Base-by-base conservation (phyloP, 2,797 vertebrate species). In the Brachyalestes nurse region DNA sequence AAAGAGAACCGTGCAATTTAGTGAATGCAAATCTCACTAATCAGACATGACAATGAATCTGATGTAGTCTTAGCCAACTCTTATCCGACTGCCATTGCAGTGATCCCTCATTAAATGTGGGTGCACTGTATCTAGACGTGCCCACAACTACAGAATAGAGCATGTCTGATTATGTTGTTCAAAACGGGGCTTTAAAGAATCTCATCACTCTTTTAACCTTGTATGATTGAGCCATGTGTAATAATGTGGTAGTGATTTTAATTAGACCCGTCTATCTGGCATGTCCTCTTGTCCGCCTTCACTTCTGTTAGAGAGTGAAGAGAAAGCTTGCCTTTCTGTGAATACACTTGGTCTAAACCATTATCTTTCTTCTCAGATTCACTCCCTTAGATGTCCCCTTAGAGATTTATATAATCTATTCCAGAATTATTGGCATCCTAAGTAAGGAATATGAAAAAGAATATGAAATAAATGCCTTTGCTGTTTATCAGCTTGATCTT, bases 181-280 rank as follows among this genome's bases (percentile, higher is more conserved):
- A 80, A 66, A 69, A 77, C 73, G 13, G 51, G 72, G 74, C 53
- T 45, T 5, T 62, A 61, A 75, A 21, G 53, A 80, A 60, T 47
- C 75, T 72, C 60, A 76, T 80, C 45, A 66, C 16, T 77, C 42
- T 58, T 61, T 53, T 40, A 81, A 78, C 60, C 34, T 72, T 14
- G 25, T 19, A 57, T 81, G 23, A 81, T 53, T 83, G 17, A 79
- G 53, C 21, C 10, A 1, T 60, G 72, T 34, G 38, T 38, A 75
- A 77, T 49, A 64, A 58, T 34, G n/a, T 42, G 34, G 28, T 78
- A 19, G 51, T 70, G 38, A 38, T 76, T 45, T 64, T 65, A 60
- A 77, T 51, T 77, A 70, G 42, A 73, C 51, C 61, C 69, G 74
- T 80, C 65, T 67, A 57, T 72, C 61, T 77, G 60, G 23, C 38